Evolutionary conservation across 2,797 vertebrate genomes (phyloP).

Genomic region (Sebastes iracundus): DNA sequence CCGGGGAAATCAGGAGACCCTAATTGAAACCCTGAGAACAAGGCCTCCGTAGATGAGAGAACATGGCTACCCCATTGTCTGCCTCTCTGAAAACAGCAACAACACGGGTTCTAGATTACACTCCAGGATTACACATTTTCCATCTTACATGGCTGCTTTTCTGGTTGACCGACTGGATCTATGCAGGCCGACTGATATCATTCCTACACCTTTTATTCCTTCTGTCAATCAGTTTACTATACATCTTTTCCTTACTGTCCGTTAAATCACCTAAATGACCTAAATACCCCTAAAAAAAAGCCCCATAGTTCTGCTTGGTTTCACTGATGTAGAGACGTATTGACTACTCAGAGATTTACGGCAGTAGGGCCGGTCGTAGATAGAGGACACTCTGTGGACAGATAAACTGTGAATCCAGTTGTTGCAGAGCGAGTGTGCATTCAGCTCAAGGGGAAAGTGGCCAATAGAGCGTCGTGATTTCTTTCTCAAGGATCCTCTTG

Average conservation of each 20-base stretch:
- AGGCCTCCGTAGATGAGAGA: conserved; percentile 75
- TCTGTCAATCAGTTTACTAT: neutral
- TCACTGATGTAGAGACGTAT: neutral
- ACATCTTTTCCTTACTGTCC: neutral
- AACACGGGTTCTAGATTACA: conserved; percentile 51
- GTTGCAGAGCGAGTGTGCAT: neutral
- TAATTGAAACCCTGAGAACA: conserved; percentile 83
- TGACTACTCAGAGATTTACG: neutral
- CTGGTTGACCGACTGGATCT: conserved; percentile 22
- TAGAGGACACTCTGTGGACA: neutral
- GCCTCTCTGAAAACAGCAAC: conserved; percentile 48
- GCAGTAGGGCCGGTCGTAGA: neutral
- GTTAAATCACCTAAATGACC: neutral
- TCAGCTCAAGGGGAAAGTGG: conserved; percentile 22
- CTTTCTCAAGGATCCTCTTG: conserved; percentile 45
- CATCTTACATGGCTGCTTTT: conserved; percentile 36
- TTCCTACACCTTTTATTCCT: conserved; percentile 5
- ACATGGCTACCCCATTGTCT: conserved; percentile 73
- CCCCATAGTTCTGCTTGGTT: neutral
- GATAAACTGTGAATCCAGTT: neutral
- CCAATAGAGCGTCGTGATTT: conserved; percentile 17
- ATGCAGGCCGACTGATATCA: conserved; percentile 2
- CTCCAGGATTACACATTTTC: conserved; percentile 54
- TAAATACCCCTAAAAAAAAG: neutral
- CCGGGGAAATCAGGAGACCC: conserved; percentile 80